Conservation (phyloP, 2,888 invertebrate genomes). For the Drosophila vallismaia region DNA sequence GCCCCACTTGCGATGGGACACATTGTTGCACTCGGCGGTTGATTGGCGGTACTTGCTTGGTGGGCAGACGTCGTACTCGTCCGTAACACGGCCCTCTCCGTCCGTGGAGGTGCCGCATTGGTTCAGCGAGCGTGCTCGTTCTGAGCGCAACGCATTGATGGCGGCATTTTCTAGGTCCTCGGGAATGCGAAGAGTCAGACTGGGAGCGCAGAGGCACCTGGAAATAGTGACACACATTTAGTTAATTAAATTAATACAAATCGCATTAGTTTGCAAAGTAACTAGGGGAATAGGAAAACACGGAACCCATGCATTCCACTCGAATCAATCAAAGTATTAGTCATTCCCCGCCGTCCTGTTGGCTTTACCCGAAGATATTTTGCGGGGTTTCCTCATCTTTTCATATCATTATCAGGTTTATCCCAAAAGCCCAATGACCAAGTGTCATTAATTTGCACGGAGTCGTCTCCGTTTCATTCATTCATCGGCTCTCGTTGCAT, state of each 20-base stretch:
- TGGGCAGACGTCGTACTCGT: slow-evolving; percentile 86
- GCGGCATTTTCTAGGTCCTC: slow-evolving; percentile 79
- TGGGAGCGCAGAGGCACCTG: slow-evolving; percentile 75
- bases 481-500: slow-evolving; percentile 37
- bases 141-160: slow-evolving; percentile 73
- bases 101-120: slow-evolving; percentile 56
- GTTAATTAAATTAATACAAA: too few species aligned
- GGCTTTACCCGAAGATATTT: slow-evolving; percentile 12
- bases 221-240: slow-evolving; percentile 3
- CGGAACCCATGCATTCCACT: neutral
- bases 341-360: neutral
- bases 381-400: slow-evolving; percentile 10
- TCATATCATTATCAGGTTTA: slow-evolving; percentile 12
- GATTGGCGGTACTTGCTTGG: slow-evolving; percentile 92
- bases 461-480: slow-evolving; percentile 20
- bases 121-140: slow-evolving; percentile 70
- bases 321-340: neutral
- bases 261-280: neutral
- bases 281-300: neutral
- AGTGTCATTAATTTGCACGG: slow-evolving; percentile 22
- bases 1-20: slow-evolving; percentile 93
- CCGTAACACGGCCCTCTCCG: slow-evolving; percentile 47
- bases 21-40: slow-evolving; percentile 95
- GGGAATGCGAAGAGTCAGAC: slow-evolving; percentile 75
- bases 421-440: slow-evolving; percentile 8